Base-by-base conservation (phyloP, 2,797 vertebrate species). In the Craterocephalus amniculus region DNA sequence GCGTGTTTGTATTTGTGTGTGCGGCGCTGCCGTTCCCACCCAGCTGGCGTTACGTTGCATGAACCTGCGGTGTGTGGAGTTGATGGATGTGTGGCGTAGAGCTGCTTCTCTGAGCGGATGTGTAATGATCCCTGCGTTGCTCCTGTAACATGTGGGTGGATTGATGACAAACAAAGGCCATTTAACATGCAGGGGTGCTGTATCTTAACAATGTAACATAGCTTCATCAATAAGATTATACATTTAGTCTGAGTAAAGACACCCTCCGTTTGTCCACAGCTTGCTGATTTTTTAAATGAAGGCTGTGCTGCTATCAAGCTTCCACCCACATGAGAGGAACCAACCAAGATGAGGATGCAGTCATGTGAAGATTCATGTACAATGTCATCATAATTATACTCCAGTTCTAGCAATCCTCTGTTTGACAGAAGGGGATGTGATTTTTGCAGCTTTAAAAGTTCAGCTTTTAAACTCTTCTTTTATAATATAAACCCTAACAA, bases 61-160 rank as follows among this genome's bases (percentile, higher is more conserved):
- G 10, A 38, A 52, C 34, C 69, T n/a, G 18, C 4, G 14, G 36
- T 80, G 78, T 71, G 73, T 77, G 75, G 82, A 69, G 74, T 61
- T 92, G 91, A 92, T 89, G 86, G 85, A 91, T 91, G 87, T 76
- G 75, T 57, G 43, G 58, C 58, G 55, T 31, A 52, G 68, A 85
- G 85, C 87, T 69, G 60, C 86, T 79, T 75, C 83, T 88, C 80
- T 76, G 73, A 89, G 79, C 74, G 70, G 85, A 81, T 90, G 86
- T 86, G 89, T 91, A 91, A 93, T 92, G 89, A 91, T 81, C 85
- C 89, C 69, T 79, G 86, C 77, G 79, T 76, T 80, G 83, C 80
- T 78, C 81, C 83, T 78, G 81, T 83, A 90, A 82, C 87, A 80
- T 87, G 89, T 78, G 74, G 64, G 60, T 71, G 91, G 91, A 94